Evolutionary conservation across 2,797 vertebrate species (phyloP).

Genomic region (Dicrostonyx torquatus): DNA sequence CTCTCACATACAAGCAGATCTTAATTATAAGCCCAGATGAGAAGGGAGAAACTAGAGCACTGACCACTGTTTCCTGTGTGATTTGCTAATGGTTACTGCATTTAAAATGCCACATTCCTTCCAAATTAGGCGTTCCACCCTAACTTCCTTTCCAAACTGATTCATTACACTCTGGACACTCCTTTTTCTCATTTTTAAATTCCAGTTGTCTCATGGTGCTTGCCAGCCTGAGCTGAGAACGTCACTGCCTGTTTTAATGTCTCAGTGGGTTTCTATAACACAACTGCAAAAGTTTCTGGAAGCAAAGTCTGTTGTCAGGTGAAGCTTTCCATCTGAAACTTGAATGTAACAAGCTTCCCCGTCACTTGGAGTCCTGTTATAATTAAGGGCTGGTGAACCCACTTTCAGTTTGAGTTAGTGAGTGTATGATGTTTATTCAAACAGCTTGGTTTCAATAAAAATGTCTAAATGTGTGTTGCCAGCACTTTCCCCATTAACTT

Average conservation of each 20-base stretch:
- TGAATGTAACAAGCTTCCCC: slow-evolving; percentile 66
- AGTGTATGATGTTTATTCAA: slow-evolving; percentile 81
- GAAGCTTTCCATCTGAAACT: slow-evolving; percentile 74
- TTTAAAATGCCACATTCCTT: slow-evolving; percentile 42
- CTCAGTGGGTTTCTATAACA: slow-evolving; percentile 66
- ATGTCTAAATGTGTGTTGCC: slow-evolving; percentile 75
- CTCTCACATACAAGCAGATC: slow-evolving; percentile 27
- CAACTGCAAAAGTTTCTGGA: slow-evolving; percentile 73
- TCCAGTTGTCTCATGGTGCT: slow-evolving; percentile 44
- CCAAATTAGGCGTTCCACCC: slow-evolving; percentile 19
- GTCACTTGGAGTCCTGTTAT: slow-evolving; percentile 66
- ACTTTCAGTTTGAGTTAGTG: slow-evolving; percentile 69
- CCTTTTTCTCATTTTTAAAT: slow-evolving; percentile 46
- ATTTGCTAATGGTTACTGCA: slow-evolving; percentile 38
- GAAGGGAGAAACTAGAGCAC: not conserved
- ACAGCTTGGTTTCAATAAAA: slow-evolving; percentile 81
- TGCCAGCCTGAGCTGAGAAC: slow-evolving; percentile 68
- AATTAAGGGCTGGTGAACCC: slow-evolving; percentile 76
- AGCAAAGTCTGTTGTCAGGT: slow-evolving; percentile 70
- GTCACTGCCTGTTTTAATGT: slow-evolving; percentile 70
- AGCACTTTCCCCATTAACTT: slow-evolving; percentile 80
- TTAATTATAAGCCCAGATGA: slow-evolving; percentile 12
- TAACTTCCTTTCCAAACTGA: slow-evolving; percentile 67
- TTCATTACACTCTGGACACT: slow-evolving; percentile 27
- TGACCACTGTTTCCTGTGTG: not conserved